Evolutionary conservation across 2,888 invertebrate species (phyloP), one percentile per base, ranked within the genome.

Genomic region (Cephus sareptanus): DNA sequence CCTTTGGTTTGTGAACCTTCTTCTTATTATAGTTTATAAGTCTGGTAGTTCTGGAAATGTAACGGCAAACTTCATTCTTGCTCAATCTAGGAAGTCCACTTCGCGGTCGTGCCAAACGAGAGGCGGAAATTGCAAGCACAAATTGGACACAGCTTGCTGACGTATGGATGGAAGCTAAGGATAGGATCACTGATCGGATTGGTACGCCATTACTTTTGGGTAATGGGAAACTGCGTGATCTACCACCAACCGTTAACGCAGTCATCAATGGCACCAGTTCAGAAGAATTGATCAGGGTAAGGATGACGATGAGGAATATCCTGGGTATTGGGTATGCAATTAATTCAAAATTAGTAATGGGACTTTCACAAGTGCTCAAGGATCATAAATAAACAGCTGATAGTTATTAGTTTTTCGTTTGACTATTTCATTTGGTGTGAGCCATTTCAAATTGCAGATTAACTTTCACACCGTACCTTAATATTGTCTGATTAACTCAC

Each of bases 61-160:
- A 40, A 23, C 23, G 23, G 40, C 40, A 23, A 40, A 15, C 34
- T 75, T 71, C n/a, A 15, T 37, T 2, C 34, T 34, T 33, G 6
- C 23, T 23, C n/a, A 31, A n/a, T 69, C 34, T 30, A 88, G 89
- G 88, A 81, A 85, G 35, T 71, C 88, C 88, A 4, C 76, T 85
- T 34, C 76, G 80, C 11, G 81, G 83, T 78, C 85, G 82, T 68
- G 77, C 79, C 69, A 87, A 84, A 79, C 82, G 84, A 74, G 86
- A 89, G 78, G 83, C 79, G 77, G 89, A 89, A 76, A 83, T 88
- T 40, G 85, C 84, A 23, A 81, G 83, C 74, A 89, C 85, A 33
- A 90, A 91, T 79, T 90, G 90, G 90, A 89, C 90, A 9, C 83
- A 83, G 74, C 83, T 91, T 75, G 89, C 89, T 69, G 89, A 90